Evolutionary conservation across 2,888 invertebrate species (phyloP).

Genomic region (Neelides folsomi): DNA sequence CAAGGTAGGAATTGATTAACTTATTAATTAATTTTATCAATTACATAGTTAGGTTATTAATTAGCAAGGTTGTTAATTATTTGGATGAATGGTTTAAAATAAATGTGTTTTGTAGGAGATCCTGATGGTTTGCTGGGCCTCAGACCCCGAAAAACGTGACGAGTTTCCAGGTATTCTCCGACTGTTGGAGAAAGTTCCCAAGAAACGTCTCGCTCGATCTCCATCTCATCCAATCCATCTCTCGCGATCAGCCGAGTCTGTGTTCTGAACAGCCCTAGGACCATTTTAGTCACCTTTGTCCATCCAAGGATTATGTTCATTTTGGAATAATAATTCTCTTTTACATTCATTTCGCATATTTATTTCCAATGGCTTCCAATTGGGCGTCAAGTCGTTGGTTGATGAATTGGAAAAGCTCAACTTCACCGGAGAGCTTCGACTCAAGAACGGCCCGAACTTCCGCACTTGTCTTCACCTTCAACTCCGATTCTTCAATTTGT

Average conservation of each 20-base stretch:
- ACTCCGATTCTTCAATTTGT: too few species aligned
- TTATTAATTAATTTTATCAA: not conserved
- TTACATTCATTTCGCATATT: too few species aligned
- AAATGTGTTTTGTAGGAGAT: slow-evolving; percentile 57
- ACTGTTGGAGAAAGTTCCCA: slow-evolving; percentile 79
- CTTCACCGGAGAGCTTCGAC: too few species aligned
- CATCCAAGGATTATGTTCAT: too few species aligned
- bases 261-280: too few species aligned
- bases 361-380: too few species aligned
- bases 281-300: too few species aligned
- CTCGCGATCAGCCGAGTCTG: slow-evolving; percentile 62
- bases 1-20: slow-evolving; percentile 51
- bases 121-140: slow-evolving; percentile 92
- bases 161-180: slow-evolving; percentile 73
- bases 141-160: slow-evolving; percentile 67
- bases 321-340: too few species aligned
- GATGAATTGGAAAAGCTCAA: too few species aligned
- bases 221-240: slow-evolving; percentile 97
- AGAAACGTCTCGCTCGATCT: slow-evolving; percentile 86
- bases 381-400: too few species aligned
- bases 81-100: not conserved
- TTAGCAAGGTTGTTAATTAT: not conserved
- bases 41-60: not conserved
- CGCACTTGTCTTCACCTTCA: too few species aligned
- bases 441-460: too few species aligned